These are phyloP conservation scores for Mormyrus lacerda DNA, from an alignment of 2,113 vertebrate genomes.

Conservation along the genomic window DNA sequence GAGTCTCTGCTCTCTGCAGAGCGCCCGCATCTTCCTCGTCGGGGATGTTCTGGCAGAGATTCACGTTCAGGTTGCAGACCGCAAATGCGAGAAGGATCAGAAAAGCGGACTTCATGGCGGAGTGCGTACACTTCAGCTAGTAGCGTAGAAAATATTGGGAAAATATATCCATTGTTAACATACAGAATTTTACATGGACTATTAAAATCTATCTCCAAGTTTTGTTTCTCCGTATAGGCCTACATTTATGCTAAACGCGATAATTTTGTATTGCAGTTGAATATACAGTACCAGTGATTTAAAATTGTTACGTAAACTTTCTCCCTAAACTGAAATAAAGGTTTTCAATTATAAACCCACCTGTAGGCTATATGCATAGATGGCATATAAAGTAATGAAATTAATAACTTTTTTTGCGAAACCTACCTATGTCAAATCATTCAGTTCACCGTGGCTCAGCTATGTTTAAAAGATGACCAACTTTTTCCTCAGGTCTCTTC, in stretches of 20 bases:
- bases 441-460: neutral
- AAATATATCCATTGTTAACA: neutral
- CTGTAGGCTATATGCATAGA: neutral
- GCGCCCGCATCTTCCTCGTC: conserved; percentile 50
- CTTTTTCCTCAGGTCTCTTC: neutral
- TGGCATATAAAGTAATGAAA: neutral
- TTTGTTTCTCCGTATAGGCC: neutral
- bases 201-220: neutral
- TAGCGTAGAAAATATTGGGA: neutral
- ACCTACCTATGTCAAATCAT: conserved; percentile 7
- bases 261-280: neutral
- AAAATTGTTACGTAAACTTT: neutral
- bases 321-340: neutral
- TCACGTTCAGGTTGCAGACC: conserved; percentile 51
- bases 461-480: neutral
- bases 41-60: conserved; percentile 46
- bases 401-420: neutral
- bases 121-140: conserved; percentile 38
- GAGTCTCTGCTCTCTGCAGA: conserved; percentile 61
- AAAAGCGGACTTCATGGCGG: conserved; percentile 61
- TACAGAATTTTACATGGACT: neutral
- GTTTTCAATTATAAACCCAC: neutral
- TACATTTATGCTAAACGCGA: neutral
- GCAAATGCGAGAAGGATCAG: conserved; percentile 61
- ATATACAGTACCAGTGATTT: neutral